These are phyloP conservation scores for Aporophyla lueneburgensis DNA, from an alignment of 2,888 invertebrate genomes.

Conservation along the genomic window DNA sequence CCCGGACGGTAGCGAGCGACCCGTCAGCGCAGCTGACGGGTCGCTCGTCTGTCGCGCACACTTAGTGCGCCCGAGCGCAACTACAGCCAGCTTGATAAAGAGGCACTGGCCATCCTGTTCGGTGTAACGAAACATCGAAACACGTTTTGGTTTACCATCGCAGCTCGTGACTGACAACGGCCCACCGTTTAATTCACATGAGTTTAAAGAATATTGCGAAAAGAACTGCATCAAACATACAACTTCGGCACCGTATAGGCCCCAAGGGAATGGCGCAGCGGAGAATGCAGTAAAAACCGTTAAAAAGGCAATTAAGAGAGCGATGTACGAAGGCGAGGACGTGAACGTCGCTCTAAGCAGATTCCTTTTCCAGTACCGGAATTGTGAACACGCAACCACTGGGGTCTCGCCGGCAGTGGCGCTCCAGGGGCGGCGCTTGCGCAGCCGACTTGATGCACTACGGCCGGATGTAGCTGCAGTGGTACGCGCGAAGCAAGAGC, in stretches of 20 bases:
- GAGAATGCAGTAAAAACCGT: constrained; percentile 19
- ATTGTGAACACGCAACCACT: neutral
- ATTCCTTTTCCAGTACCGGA: too few species aligned
- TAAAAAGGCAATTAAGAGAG: neutral
- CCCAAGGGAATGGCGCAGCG: constrained; percentile 10
- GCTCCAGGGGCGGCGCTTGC: neutral
- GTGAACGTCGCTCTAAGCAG: too few species aligned
- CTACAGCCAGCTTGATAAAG: too few species aligned
- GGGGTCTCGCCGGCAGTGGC: neutral
- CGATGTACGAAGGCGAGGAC: neutral
- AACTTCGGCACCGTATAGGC: constrained; percentile 2
- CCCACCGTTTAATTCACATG: too few species aligned
- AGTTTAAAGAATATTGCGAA: too few species aligned
- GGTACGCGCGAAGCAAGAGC: neutral
- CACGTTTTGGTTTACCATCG: too few species aligned
- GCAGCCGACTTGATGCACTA: neutral
- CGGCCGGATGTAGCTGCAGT: neutral
- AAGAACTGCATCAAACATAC: neutral
- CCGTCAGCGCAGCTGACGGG: neutral
- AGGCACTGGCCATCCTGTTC: neutral
- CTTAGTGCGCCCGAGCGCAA: too few species aligned
- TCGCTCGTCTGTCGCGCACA: neutral
- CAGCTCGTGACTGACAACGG: too few species aligned
- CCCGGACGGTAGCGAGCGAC: neutral
- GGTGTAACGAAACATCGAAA: too few species aligned